These are phyloP conservation scores for Ptilorrhoa leucosticta DNA, from an alignment of 2,113 vertebrate genomes.

Conservation along the genomic window DNA sequence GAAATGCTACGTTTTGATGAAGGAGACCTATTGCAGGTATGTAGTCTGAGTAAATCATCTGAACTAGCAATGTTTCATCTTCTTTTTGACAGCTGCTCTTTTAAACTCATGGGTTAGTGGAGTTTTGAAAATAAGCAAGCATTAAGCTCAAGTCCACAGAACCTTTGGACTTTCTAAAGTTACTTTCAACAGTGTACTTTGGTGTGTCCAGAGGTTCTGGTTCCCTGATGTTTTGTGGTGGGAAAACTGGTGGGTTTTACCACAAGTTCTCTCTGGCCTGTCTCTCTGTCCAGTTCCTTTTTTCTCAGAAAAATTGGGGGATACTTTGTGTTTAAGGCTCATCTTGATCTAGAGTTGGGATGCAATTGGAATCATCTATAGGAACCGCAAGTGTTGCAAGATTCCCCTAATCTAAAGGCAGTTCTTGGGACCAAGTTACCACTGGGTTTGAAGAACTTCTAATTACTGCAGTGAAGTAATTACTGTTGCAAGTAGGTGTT, in stretches of 20 bases:
- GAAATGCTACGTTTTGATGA: slow-evolving; percentile 97
- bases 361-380: not conserved
- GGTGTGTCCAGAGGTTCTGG: not conserved
- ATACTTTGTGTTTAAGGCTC: not conserved
- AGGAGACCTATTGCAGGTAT: slow-evolving; percentile 92
- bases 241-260: not conserved
- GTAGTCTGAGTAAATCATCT: not conserved
- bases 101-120: not conserved
- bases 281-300: not conserved
- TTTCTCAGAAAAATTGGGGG: not conserved
- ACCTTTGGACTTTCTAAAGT: not conserved
- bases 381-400: not conserved
- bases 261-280: not conserved
- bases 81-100: not conserved
- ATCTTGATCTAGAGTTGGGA: not conserved
- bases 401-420: not conserved
- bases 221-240: not conserved
- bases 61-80: not conserved
- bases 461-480: not conserved
- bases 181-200: not conserved
- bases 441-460: not conserved
- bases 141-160: not conserved
- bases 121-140: not conserved
- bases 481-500: not conserved
- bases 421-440: not conserved